phyloP scores from a whole-genome alignment of 2,113 vertebrate species.

The Picathartes gymnocephalus region DNA sequence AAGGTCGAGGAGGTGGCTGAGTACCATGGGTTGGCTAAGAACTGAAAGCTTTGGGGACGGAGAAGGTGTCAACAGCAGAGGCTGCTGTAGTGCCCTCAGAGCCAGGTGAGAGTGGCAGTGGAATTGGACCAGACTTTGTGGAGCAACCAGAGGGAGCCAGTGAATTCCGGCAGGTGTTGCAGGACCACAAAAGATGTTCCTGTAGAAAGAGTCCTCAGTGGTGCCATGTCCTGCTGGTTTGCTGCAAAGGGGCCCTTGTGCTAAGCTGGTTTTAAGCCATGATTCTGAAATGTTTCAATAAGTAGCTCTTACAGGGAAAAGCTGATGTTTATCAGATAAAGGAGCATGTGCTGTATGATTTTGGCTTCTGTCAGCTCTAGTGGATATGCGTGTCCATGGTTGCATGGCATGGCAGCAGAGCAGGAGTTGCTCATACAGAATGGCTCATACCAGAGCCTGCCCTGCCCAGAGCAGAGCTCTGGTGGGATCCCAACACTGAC shows the following conservation, averaged over 20 bases:
- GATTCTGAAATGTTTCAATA: not conserved
- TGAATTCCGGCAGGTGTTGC: not conserved
- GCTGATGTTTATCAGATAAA: not conserved
- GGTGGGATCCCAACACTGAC: not conserved
- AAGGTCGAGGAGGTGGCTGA: not conserved
- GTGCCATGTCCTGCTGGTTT: not conserved
- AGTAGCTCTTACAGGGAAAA: not conserved
- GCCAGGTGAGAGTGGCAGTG: not conserved
- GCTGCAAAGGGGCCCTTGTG: not conserved
- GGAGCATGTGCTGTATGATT: accelerated
- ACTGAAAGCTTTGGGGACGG: not conserved
- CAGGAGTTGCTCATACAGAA: accelerated
- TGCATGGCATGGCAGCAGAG: accelerated
- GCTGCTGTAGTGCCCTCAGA: not conserved
- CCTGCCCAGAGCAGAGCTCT: not conserved
- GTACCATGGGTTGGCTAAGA: not conserved
- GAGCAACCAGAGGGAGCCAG: not conserved
- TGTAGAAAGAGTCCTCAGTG: not conserved
- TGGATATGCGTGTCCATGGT: accelerated
- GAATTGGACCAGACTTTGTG: not conserved
- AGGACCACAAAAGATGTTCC: not conserved
- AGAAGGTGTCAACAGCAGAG: not conserved
- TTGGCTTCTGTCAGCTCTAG: not conserved
- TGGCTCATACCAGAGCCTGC: not conserved
- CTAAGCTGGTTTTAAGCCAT: not conserved